Conservation (phyloP, 2,113 vertebrate species). For the Myotis brandtii region DNA sequence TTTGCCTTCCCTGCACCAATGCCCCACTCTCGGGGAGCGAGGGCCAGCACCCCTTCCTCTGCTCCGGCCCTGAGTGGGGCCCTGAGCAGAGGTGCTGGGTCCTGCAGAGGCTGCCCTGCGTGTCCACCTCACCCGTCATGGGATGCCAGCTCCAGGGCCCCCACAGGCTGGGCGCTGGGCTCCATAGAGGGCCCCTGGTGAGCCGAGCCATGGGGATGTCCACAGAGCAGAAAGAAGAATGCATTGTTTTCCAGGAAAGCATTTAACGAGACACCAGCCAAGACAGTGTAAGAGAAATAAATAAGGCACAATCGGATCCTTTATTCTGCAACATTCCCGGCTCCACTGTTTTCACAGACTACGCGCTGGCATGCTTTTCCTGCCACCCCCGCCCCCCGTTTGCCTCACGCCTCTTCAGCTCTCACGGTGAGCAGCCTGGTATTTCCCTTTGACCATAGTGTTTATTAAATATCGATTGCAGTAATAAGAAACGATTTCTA, state of each 20-base stretch:
- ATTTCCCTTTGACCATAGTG: background rate
- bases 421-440: background rate
- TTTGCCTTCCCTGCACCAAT: background rate
- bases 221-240: background rate
- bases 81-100: background rate
- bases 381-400: background rate
- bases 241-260: background rate
- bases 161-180: rapidly evolving
- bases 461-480: background rate
- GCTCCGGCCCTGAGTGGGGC: background rate
- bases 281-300: background rate
- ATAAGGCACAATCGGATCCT: background rate
- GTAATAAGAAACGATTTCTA: background rate
- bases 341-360: background rate
- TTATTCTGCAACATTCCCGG: background rate
- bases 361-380: background rate
- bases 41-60: background rate
- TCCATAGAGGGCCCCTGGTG: background rate
- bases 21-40: background rate
- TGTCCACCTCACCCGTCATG: background rate
- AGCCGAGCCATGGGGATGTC: rapidly evolving
- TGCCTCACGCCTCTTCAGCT: background rate
- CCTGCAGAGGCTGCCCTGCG: background rate
- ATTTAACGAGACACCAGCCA: background rate
- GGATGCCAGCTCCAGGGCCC: background rate